Base-by-base conservation (phyloP, 2,888 invertebrate genomes). In the Mesochorus sp. region DNA sequence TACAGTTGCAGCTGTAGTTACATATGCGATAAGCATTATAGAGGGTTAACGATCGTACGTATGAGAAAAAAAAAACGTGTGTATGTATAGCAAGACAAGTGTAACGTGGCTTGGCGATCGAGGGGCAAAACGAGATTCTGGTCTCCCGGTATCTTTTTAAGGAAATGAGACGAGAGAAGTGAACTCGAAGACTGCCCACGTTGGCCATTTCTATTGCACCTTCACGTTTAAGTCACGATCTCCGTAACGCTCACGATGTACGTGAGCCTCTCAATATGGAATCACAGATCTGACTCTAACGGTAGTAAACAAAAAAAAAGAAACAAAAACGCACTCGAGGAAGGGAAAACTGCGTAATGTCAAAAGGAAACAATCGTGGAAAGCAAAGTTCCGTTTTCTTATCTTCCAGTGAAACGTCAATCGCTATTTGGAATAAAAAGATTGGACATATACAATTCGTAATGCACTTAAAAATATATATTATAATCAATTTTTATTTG, bases 181-280 rank as follows among this genome's bases (percentile, higher is more conserved):
- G 81, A 75, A 70, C 77, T 70, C 77, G 64, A 68, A 47, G 2
- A 64, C 82, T 79, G 79, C 81, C 81, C 77, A 82, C 81, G 79
- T 76, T 74, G 42, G n/a, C 70, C 47, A 77, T 70, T 71, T 70
- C 72, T 75, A 39, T 68, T 72, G 68, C 68, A 76, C 73, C 73
- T 73, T 73, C 57, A 17, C 39, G 68, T 55, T 75, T 59, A 78
- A 66, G 70, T 59, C 62, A n/a, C n/a, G 78, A 75, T 67, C 66
- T 47, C 72, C 47, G 37, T 12, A 55, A 53, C 26, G 12, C 17
- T 57, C 3, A 39, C 51, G 8, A 53, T 53, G 49, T 28, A 37
- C 24, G 14, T 21, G n/a, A n/a, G 12, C 12, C n/a, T 37, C 2
- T 49, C 34, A 37, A n/a, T 37, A 10, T 37, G 31, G 14, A 17